Evolutionary conservation across 2,113 vertebrate species (phyloP).

Genomic region (Amblyornis subalaris): DNA sequence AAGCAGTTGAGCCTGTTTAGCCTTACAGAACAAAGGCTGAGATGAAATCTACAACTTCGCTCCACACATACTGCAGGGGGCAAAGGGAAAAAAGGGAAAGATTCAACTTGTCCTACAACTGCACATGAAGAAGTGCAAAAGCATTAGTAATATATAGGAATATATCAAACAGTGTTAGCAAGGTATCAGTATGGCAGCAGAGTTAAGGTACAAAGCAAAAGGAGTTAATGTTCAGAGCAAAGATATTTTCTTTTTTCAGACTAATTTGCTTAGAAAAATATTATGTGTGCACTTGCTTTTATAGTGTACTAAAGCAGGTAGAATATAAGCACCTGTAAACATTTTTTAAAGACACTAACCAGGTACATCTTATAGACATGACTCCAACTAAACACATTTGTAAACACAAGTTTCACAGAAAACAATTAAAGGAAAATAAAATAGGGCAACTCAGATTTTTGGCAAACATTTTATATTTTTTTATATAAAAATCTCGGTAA

Average conservation of each 20-base stretch:
- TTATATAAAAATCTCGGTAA: slow-evolving; percentile 82
- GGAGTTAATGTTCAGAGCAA: not conserved
- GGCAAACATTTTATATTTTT: slow-evolving; percentile 78
- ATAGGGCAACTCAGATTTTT: slow-evolving; percentile 63
- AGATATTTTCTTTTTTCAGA: not conserved
- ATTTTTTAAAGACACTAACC: not conserved
- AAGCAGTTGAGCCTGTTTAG: not conserved
- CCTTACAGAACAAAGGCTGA: not conserved
- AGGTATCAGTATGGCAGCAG: not conserved
- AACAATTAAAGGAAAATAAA: slow-evolving; percentile 15
- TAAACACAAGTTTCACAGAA: not conserved
- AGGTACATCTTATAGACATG: not conserved
- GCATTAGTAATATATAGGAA: not conserved
- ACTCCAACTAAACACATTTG: not conserved
- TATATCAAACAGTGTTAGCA: not conserved
- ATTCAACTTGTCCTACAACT: not conserved
- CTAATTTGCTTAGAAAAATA: not conserved
- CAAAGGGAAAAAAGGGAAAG: not conserved
- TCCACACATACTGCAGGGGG: not conserved
- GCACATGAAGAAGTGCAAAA: not conserved
- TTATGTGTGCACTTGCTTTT: not conserved
- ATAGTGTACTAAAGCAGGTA: not conserved
- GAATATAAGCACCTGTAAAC: not conserved
- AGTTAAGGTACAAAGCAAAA: not conserved
- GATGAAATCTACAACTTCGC: not conserved